Evolutionary conservation across 2,113 vertebrate genomes (phyloP).

Genomic region (Gopherus evgoodei): DNA sequence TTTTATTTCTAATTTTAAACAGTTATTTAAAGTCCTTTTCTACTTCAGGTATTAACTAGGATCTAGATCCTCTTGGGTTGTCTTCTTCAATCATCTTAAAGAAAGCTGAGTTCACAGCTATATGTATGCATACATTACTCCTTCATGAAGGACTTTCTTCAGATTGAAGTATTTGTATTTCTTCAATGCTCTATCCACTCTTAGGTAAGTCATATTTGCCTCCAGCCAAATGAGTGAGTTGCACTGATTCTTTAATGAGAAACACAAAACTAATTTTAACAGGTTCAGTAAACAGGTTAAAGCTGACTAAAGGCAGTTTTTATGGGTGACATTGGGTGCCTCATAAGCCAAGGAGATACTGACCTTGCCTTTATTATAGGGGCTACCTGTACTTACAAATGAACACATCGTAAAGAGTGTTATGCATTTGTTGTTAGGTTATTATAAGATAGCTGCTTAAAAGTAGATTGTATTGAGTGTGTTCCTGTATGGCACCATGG

Average conservation of each 20-base stretch:
- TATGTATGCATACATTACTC: background rate
- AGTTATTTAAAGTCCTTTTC: background rate
- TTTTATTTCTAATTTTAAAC: conserved; percentile 14
- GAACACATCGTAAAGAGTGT: background rate
- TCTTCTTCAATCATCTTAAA: background rate
- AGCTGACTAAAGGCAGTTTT: background rate
- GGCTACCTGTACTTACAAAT: background rate
- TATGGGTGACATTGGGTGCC: background rate
- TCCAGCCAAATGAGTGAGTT: background rate
- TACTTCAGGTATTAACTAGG: background rate
- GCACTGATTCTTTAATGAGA: background rate
- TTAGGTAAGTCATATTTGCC: background rate
- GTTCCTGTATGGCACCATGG: background rate
- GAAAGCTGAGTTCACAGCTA: background rate
- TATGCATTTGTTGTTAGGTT: background rate
- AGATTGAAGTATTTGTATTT: background rate
- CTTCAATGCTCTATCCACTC: conserved; percentile 16
- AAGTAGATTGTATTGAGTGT: background rate
- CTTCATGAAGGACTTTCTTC: background rate
- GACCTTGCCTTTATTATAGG: background rate
- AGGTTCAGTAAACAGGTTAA: background rate
- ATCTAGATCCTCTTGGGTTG: background rate
- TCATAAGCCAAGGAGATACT: background rate
- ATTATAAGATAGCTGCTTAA: background rate
- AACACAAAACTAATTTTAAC: background rate